Base-by-base conservation (phyloP, 2,888 invertebrate species). In the Mylabris sibirica region DNA sequence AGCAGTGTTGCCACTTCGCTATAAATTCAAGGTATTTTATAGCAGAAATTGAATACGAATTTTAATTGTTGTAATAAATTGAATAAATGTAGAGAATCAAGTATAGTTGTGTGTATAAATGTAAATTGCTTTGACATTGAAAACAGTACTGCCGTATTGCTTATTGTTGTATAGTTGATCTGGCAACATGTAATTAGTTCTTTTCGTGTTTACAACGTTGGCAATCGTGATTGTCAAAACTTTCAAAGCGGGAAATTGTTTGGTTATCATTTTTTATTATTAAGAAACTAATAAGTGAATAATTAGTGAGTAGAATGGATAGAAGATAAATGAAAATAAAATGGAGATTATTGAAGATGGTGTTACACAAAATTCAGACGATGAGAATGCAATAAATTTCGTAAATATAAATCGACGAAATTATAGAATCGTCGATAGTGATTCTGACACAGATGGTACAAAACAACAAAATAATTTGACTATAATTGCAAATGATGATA, bases 361-460 rank as follows among this genome's bases (percentile, higher is more conserved):
- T n/a, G 2, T 2, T 14, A 9, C 49, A 20, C 12, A 26, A 34
- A 49, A 63, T 17, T 69, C 66, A 4, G 69, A 66, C 17, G 64
- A 69, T 4, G 69, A 69, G 53, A 66, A 66, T 63, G 66, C 64
- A 49, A 64, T 69, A 49, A 69, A 66, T 57, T 60, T 66, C n/a
- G 12, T 53, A 8, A 69, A 66, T 14, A 66, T 34, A 61, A 53
- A 11, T 20, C 14, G 59, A 64, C 57, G 72, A 65, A 67, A 59
- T 53, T n/a, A 49, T 53, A 61, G 53, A 65, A 65, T 70, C 66
- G 57, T 74, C 24, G 75, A 78, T 66, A 78, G 76, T 68, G 77
- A 77, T n/a, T 71, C 73, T 44, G 71, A 71, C 6, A 30, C 49
- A 49, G 69, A 71, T 20, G 30, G 9, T 12, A 64, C 11, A 53